These are phyloP conservation scores for Allacma fusca DNA, from an alignment of 2,888 invertebrate species.

Conservation along the genomic window DNA sequence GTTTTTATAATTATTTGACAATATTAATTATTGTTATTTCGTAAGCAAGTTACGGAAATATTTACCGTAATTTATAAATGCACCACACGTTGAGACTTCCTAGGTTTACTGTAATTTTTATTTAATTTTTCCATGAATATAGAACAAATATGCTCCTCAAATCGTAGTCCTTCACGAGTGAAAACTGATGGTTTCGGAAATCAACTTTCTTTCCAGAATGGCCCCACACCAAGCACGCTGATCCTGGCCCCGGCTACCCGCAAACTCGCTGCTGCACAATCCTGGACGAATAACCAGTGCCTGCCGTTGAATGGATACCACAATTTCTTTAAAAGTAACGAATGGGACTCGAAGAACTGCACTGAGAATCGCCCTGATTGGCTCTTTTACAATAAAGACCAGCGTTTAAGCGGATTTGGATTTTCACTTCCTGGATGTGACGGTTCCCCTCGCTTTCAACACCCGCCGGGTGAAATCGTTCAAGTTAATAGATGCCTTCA, in stretches of 20 bases:
- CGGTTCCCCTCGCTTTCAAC: conserved; percentile 11
- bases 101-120: no score
- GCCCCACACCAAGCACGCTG: conserved; percentile 1
- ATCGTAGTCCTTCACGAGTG: neutral
- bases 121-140: no score
- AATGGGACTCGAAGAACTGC: neutral
- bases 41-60: no score
- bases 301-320: conserved; percentile 25
- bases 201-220: conserved; percentile 39
- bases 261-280: neutral
- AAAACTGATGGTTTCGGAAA: conserved; percentile 23
- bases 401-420: conserved; percentile 18
- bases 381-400: conserved; percentile 14
- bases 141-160: conserved; percentile 24
- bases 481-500: no score
- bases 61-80: neutral
- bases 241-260: neutral
- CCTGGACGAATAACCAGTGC: conserved; percentile 24
- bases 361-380: neutral
- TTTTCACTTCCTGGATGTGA: conserved; percentile 10
- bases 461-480: conserved; percentile 19
- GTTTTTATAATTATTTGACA: neutral
- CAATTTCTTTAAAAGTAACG: neutral
- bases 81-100: no score
- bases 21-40: no score